These are phyloP conservation scores for Holothuria scabra DNA, from an alignment of 53 echinoderm and acorn worm genomes.

Conservation along the genomic window DNA sequence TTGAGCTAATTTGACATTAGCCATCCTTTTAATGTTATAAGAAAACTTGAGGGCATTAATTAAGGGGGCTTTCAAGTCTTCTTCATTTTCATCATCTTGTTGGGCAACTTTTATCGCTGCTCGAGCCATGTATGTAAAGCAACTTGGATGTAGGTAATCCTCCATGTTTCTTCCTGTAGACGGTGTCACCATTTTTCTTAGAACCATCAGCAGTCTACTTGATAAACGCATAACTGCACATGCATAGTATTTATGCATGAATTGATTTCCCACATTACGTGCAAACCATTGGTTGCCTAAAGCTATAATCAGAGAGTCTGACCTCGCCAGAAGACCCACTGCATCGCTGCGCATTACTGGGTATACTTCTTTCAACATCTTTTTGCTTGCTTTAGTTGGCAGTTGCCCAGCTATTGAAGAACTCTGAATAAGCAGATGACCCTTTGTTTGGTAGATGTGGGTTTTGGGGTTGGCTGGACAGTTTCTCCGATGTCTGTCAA, in stretches of 20 bases:
- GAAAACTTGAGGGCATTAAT: slow-evolving; percentile 57
- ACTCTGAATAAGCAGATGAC: slow-evolving; percentile 48
- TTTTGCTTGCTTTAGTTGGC: slow-evolving; percentile 30
- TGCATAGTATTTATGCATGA: slow-evolving; percentile 64
- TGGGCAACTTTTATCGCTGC: slow-evolving; percentile 47
- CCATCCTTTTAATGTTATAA: slow-evolving; percentile 56
- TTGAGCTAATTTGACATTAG: slow-evolving; percentile 58
- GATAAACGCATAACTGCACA: slow-evolving; percentile 61
- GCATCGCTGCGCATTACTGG: slow-evolving; percentile 51
- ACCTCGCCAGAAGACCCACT: slow-evolving; percentile 32
- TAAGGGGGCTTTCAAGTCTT: slow-evolving; percentile 51
- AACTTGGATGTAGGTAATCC: slow-evolving; percentile 23
- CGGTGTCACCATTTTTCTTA: slow-evolving; percentile 44
- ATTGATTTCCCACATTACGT: slow-evolving; percentile 54
- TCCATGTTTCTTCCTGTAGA: slow-evolving; percentile 41
- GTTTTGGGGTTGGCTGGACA: slow-evolving; percentile 30
- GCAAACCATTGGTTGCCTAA: slow-evolving; percentile 60
- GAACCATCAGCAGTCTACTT: slow-evolving; percentile 45
- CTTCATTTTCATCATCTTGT: slow-evolving; percentile 57
- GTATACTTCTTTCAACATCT: slow-evolving; percentile 44
- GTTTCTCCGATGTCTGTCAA: slow-evolving; percentile 45
- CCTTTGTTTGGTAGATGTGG: slow-evolving; percentile 20
- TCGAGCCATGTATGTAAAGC: background rate
- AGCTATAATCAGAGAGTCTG: slow-evolving; percentile 45
- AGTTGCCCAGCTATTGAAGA: slow-evolving; percentile 51